These are phyloP conservation scores for Leptopilina boulardi DNA, from an alignment of 1,140 invertebrate species.

Conservation along the genomic window DNA sequence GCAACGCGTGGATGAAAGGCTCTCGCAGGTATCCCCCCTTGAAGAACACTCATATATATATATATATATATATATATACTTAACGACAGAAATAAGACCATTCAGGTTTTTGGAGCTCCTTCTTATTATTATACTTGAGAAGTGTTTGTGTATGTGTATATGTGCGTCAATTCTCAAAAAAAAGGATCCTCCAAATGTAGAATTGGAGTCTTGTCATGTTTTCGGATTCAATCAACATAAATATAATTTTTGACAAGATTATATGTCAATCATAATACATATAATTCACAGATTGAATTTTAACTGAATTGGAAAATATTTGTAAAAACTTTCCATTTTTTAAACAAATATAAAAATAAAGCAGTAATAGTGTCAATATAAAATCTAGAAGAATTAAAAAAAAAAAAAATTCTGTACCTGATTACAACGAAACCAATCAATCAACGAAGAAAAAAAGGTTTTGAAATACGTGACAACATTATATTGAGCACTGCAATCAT, in stretches of 20 bases:
- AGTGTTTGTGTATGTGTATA: too few relatives aligned
- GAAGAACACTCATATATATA: neutral
- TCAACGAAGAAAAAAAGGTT: slow-evolving; percentile 29
- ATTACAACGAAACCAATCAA: slow-evolving; percentile 41
- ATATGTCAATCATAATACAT: neutral
- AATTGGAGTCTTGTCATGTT: slow-evolving; percentile 10
- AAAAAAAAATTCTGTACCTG: slow-evolving; percentile 27
- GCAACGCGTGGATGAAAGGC: slow-evolving; percentile 44
- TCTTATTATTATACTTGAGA: neutral
- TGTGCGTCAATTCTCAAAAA: slow-evolving; percentile 17
- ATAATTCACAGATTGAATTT: too few relatives aligned
- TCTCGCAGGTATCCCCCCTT: slow-evolving; percentile 33
- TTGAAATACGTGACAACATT: neutral
- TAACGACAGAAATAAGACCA: slow-evolving; percentile 28
- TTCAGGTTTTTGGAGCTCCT: slow-evolving; percentile 31
- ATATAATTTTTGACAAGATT: neutral
- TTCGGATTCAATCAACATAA: slow-evolving; percentile 31
- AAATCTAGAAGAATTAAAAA: neutral
- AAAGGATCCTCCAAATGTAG: slow-evolving; percentile 11
- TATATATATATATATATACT: too few relatives aligned
- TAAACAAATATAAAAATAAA: neutral
- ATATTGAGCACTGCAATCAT: neutral
- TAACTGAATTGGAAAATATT: neutral
- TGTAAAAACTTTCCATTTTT: neutral
- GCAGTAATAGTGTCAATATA: neutral